A percentile compares a stretch with the other conserved stretches of the same genome.
These are phyloP conservation scores for Drosophila sechellia DNA, from an alignment of 1,140 invertebrate genomes.

Conservation along the genomic window DNA sequence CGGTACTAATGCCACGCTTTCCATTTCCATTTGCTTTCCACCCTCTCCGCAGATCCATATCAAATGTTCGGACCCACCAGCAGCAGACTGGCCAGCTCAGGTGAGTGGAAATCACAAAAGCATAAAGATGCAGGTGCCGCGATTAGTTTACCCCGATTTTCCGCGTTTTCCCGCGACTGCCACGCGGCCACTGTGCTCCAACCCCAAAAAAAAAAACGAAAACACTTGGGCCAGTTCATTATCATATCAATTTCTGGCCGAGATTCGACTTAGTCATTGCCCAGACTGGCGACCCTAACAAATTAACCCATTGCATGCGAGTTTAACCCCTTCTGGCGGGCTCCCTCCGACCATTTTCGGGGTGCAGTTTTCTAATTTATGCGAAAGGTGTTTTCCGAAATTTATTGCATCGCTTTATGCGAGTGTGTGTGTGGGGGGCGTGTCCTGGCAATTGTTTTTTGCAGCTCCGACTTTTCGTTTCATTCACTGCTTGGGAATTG, in stretches of 20 bases:
- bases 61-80: slow-evolving; percentile 98
- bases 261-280: slow-evolving; percentile 69
- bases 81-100: slow-evolving; percentile 96
- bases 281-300: slow-evolving; percentile 68
- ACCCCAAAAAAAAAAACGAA: not conserved
- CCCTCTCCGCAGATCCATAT: slow-evolving; percentile 93
- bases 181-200: slow-evolving; percentile 33
- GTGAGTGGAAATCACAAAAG: slow-evolving; percentile 85
- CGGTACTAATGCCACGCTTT: slow-evolving; percentile 61
- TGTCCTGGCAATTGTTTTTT: slow-evolving; percentile 70
- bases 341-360: not conserved
- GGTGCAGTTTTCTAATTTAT: slow-evolving; percentile 76
- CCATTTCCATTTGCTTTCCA: slow-evolving; percentile 30
- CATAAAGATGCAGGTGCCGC: slow-evolving; percentile 84
- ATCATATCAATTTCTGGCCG: slow-evolving; percentile 80
- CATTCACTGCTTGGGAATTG: slow-evolving; percentile 33
- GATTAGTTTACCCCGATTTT: slow-evolving; percentile 52
- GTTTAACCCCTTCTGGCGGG: slow-evolving; percentile 42
- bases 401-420: slow-evolving; percentile 56
- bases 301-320: slow-evolving; percentile 81
- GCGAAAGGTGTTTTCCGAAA: slow-evolving; percentile 78
- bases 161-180: not conserved
- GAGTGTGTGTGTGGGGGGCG: slow-evolving; percentile 46
- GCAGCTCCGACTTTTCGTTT: slow-evolving; percentile 39
- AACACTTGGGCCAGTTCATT: slow-evolving; percentile 57